These are phyloP conservation scores for Drosophila triauraria DNA, from an alignment of 1,140 invertebrate species.

Conservation along the genomic window DNA sequence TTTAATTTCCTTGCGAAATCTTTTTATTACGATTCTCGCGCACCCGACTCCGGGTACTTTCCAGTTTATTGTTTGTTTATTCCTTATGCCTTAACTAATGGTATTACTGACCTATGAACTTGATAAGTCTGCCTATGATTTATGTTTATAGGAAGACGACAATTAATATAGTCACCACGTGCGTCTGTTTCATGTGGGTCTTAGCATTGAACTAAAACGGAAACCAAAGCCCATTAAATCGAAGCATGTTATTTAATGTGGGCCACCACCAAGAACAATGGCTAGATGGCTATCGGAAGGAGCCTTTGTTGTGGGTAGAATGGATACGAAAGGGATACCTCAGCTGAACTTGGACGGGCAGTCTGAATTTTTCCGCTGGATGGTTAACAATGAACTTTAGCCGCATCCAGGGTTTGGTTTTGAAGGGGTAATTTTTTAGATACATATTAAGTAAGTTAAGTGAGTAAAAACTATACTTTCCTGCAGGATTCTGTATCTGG, in stretches of 20 bases:
- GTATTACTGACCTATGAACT: slow-evolving; percentile 14
- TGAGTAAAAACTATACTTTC: no score
- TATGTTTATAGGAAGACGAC: slow-evolving; percentile 4
- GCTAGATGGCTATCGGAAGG: slow-evolving; percentile 46
- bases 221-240: slow-evolving; percentile 5
- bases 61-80: not conserved
- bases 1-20: slow-evolving; percentile 7
- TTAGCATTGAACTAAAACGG: slow-evolving; percentile 50
- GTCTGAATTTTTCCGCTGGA: slow-evolving; percentile 22
- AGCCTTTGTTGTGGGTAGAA: slow-evolving; percentile 30
- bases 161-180: not conserved
- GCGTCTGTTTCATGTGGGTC: slow-evolving; percentile 3
- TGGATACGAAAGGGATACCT: slow-evolving; percentile 16
- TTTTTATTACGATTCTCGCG: not conserved
- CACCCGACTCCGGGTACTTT: not conserved
- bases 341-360: slow-evolving; percentile 5
- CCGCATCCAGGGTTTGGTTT: slow-evolving; percentile 22
- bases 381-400: slow-evolving; percentile 58
- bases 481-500: slow-evolving; percentile 51
- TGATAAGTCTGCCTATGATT: slow-evolving; percentile 7
- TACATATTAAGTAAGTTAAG: not conserved
- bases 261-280: slow-evolving; percentile 36
- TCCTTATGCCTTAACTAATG: not conserved
- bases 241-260: slow-evolving; percentile 16
- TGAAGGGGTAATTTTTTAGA: slow-evolving; percentile 47